Evolutionary conservation across 2,888 invertebrate species (phyloP), one percentile per base, ranked within the genome.

Genomic region (Apodemia duryi): DNA sequence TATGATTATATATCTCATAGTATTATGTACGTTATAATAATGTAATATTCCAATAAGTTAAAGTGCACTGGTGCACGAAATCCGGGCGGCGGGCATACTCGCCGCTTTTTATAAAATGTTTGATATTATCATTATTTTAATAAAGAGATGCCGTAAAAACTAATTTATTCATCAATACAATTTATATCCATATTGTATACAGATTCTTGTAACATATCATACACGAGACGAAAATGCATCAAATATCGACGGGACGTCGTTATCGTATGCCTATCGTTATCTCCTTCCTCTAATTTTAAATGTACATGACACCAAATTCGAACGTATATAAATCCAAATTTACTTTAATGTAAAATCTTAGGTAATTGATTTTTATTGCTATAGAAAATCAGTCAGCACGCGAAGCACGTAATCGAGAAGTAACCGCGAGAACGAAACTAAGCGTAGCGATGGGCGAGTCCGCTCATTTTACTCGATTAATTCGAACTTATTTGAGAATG

Each of bases 191-290:
- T 91, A 91, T 92, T 91, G 91, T 92, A 90, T 92, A 93, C 93
- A 93, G 93, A 91, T 93, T 93, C 92, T 93, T 93, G 93, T 93
- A 93, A 93, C 93, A 92, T 93, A 92, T 92, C 90, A 93, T 92
- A 93, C 93, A 93, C 93, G 91, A 91, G 91, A 88, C 88, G 91
- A 90, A 87, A 91, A 83, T 84, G 86, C 88, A 87, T 80, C 86
- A 86, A 85, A 77, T 75, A 85, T 84, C 85, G 85, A 84, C 84
- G 66, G 63, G 76, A 74, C 73, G 84, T 82, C 88, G 83, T 87
- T 87, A 85, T 74, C 86, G 84, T 80, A 84, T 85, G 86, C 89
- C 86, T 88, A 89, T 90, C 91, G 85, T 89, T 88, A 89, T 84
- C 84, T 87, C 85, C 86, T 79, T 89, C 88, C 83, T 85, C 87